Evolutionary conservation across 2,888 invertebrate genomes (phyloP), one percentile per base, ranked within the genome.

Genomic region (Girardia tigrina): DNA sequence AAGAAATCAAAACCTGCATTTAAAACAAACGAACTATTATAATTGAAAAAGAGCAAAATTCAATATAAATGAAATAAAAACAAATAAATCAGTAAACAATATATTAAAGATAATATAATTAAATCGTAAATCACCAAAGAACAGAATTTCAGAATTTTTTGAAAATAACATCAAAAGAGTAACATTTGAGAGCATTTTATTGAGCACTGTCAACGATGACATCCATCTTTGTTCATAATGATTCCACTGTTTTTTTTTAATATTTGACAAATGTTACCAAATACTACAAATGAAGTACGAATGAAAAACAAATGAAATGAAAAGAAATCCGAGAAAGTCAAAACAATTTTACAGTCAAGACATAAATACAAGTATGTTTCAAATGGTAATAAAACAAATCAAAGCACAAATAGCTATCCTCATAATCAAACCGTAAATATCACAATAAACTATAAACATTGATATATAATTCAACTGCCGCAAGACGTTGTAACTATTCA

Each of bases 81-180:
- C 4, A 56, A 56, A 56, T 56, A 56, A 56, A 56, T 56, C 56
- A 56, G 56, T 56, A 56, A 56, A 56, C 56, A n/a, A 56, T 56
- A 56, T 56, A 56, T 56, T 56, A 56, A 56, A 56, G 56, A 56
- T 56, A 56, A 56, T 56, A 56, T 56, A 56, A 56, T 56, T 56
- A 56, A 56, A 56, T 56, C 56, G 23, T 56, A 56, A 56, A 56
- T 56, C 56, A 56, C 56, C 56, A 56, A 56, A 20, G 4, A 56
- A 56, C 56, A n/a, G 56, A 56, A 56, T 56, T n/a, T 56, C n/a
- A 56, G 23, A 56, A 56, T 12, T 56, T 56, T 56, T 56, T 56
- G 23, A 56, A 56, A 8, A 8, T 56, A 56, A 56, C n/a, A 56
- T 12, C 36, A 12, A 36, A 8, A 36, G 23, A 56, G 56, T 56